phyloP scores from a whole-genome alignment of 2,797 vertebrate genomes.

The Sebastes itinus region DNA sequence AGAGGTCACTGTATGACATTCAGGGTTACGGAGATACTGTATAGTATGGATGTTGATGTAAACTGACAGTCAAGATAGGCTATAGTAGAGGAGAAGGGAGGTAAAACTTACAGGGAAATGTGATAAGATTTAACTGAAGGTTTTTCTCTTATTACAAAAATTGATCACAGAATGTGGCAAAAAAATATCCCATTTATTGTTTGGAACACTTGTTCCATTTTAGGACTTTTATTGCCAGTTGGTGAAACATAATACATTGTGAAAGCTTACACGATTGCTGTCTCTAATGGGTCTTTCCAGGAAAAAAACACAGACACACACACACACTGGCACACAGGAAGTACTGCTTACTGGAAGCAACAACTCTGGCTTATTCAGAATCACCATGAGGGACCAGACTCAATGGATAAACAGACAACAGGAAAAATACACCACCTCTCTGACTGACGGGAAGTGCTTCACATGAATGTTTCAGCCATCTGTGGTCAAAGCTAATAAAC shows the following conservation, averaged over 20 bases:
- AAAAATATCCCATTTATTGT: background rate
- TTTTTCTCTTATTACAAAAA: background rate
- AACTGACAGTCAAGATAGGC: background rate
- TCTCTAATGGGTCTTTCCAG: slow-evolving; percentile 10
- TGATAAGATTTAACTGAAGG: background rate
- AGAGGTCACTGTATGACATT: slow-evolving; percentile 19
- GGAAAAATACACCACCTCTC: background rate
- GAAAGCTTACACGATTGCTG: background rate
- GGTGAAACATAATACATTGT: background rate
- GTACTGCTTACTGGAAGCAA: slow-evolving; percentile 25
- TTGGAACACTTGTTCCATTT: background rate
- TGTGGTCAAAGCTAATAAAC: background rate
- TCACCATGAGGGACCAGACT: background rate
- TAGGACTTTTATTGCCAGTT: background rate
- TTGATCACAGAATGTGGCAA: background rate
- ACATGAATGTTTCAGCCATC: background rate
- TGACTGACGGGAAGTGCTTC: background rate
- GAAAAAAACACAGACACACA: background rate
- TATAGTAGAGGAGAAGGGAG: background rate
- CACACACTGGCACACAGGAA: slow-evolving; percentile 5
- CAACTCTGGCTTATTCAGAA: slow-evolving; percentile 5
- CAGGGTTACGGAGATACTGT: background rate
- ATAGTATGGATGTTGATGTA: background rate
- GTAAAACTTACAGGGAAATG: background rate
- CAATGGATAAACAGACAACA: background rate